phyloP scores from a whole-genome alignment of 2,113 vertebrate species.

The Coptodon bakossiorum region DNA sequence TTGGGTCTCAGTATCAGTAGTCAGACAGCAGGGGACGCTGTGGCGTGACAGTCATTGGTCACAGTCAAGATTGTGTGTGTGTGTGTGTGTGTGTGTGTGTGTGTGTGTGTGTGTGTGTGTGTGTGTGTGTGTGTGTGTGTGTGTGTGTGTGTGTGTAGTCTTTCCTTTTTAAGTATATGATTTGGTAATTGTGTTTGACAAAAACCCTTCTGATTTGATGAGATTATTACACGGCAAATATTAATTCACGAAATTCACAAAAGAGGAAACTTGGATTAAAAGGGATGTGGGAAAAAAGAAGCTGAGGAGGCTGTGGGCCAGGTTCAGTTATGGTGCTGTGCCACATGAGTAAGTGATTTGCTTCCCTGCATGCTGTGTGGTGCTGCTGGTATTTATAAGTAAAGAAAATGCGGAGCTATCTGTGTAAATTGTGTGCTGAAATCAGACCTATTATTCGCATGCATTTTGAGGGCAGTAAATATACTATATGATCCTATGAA shows the following conservation, averaged over 20 bases:
- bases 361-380: not conserved
- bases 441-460: not conserved
- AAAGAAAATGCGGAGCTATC: not conserved
- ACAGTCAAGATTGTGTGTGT: not conserved
- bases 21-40: not conserved
- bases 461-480: not conserved
- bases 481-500: not conserved
- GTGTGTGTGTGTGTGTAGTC: not conserved
- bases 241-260: not conserved
- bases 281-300: not conserved
- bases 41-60: not conserved
- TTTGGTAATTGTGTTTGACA: not conserved
- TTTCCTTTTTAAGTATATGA: not conserved
- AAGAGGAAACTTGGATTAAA: not conserved
- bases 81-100: not conserved
- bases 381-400: not conserved
- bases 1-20: not conserved
- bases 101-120: not conserved
- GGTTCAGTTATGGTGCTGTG: not conserved
- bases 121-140: not conserved
- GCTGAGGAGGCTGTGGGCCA: not conserved
- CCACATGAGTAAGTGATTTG: not conserved
- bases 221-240: not conserved
- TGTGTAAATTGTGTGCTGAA: not conserved
- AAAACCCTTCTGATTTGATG: not conserved